These are phyloP conservation scores for Lissonota sp. DNA, from an alignment of 2,888 invertebrate species.

Conservation along the genomic window DNA sequence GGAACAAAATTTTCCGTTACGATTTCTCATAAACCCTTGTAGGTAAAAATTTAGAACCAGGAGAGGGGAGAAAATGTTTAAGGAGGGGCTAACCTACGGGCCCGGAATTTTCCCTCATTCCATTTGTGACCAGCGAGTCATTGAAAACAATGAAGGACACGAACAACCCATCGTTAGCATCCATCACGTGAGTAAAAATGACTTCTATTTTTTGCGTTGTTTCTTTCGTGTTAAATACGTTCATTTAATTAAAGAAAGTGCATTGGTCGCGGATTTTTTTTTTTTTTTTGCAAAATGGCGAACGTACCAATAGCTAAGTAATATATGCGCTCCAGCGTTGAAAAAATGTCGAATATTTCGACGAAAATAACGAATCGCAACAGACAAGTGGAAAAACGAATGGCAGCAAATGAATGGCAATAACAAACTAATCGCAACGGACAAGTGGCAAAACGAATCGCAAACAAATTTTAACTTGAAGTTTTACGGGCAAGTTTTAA, in stretches of 20 bases:
- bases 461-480: no score
- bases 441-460: no score
- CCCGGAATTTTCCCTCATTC: no score
- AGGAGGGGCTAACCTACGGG: background rate
- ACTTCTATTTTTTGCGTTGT: background rate
- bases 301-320: background rate
- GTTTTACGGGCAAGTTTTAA: no score
- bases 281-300: background rate
- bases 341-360: background rate
- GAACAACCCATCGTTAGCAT: background rate
- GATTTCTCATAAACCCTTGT: slow-evolving; percentile 21
- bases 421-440: no score
- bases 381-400: no score
- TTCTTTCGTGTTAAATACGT: slow-evolving; percentile 7
- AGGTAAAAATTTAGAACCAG: slow-evolving; percentile 5
- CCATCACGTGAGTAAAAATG: slow-evolving; percentile 6
- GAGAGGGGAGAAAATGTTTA: background rate
- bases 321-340: background rate
- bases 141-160: slow-evolving; percentile 1
- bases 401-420: no score
- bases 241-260: slow-evolving; percentile 1
- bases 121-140: no score
- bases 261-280: background rate
- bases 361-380: background rate
- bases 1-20: slow-evolving; percentile 6